Evolutionary conservation across 1,140 invertebrate genomes (phyloP).

Genomic region (Olivierus martensii): DNA sequence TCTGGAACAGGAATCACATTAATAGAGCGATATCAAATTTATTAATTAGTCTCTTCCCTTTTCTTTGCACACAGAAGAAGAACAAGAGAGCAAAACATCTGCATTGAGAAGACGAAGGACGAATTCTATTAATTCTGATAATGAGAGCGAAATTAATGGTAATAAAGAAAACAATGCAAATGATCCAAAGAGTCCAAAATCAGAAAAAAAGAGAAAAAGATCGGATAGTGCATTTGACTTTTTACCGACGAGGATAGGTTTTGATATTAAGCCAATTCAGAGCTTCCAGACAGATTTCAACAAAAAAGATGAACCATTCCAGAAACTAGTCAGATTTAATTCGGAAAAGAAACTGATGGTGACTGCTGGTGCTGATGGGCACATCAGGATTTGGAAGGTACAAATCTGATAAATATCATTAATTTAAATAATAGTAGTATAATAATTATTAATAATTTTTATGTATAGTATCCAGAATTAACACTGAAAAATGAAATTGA

Average conservation of each 20-base stretch:
- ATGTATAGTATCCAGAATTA: slow-evolving; percentile 52
- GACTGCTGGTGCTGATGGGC: slow-evolving; percentile 81
- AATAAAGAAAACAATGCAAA: not conserved
- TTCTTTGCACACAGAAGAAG: slow-evolving; percentile 1
- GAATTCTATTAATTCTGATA: too few relatives aligned
- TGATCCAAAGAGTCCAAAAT: not conserved
- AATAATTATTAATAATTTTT: not conserved
- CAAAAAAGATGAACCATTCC: slow-evolving; percentile 49
- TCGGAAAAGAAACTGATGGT: slow-evolving; percentile 58
- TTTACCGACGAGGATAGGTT: slow-evolving; percentile 20
- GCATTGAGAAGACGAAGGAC: too few relatives aligned
- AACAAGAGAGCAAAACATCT: not conserved
- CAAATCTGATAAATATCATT: too few relatives aligned
- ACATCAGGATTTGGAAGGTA: slow-evolving; percentile 64
- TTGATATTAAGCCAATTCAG: slow-evolving; percentile 31
- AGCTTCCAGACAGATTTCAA: slow-evolving; percentile 35
- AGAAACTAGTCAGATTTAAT: slow-evolving; percentile 71
- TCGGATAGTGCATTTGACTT: not conserved
- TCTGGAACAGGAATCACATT: too few relatives aligned
- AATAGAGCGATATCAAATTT: too few relatives aligned
- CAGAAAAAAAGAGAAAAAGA: not conserved
- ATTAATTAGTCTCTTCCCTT: not conserved
- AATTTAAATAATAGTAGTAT: too few relatives aligned
- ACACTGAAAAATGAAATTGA: slow-evolving; percentile 49
- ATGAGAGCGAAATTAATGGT: too few relatives aligned